phyloP scores from a whole-genome alignment of 2,888 invertebrate genomes.

The Nebria salina region DNA sequence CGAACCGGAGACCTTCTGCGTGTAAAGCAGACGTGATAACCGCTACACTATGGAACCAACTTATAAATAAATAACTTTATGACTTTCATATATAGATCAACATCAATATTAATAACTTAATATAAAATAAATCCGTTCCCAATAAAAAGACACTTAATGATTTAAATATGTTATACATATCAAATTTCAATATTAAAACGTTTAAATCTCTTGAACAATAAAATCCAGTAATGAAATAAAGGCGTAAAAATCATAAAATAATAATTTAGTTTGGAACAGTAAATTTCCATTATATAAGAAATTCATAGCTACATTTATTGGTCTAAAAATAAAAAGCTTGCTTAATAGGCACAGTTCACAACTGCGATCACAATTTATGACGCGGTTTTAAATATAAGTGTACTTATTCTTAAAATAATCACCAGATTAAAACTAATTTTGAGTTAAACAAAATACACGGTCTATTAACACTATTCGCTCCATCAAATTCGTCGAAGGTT shows the following conservation, averaged over 20 bases:
- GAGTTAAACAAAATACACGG: background rate
- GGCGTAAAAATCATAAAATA: background rate
- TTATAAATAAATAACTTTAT: background rate
- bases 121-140: too few relatives aligned
- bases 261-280: background rate
- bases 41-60: conserved; percentile 48
- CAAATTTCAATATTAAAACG: too few relatives aligned
- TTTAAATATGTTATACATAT: too few relatives aligned
- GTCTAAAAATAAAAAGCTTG: background rate
- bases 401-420: background rate
- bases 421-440: background rate
- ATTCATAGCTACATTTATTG: background rate
- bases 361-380: background rate
- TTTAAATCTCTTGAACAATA: too few relatives aligned
- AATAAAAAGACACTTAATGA: too few relatives aligned
- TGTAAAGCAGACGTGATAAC: conserved; percentile 48
- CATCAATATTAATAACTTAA: too few relatives aligned
- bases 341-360: background rate
- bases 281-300: background rate
- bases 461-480: background rate
- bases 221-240: background rate
- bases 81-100: too few relatives aligned
- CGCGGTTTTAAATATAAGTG: background rate
- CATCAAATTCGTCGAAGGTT: background rate
- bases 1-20: conserved; percentile 48